Evolutionary conservation across 2,797 vertebrate genomes (phyloP).

Genomic region (Tapera naevia): DNA sequence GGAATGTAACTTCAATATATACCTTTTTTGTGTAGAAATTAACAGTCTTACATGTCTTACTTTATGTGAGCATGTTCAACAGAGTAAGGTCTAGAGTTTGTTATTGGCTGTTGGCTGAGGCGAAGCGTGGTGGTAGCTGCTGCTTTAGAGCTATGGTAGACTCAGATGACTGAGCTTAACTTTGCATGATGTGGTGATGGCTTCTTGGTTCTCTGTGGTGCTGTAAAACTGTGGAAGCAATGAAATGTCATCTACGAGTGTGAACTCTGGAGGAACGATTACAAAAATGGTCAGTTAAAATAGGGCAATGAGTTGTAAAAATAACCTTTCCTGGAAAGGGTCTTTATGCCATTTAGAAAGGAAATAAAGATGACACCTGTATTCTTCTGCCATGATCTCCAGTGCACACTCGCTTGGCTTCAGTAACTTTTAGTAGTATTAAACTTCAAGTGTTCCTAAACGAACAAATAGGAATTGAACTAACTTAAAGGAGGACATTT

Average conservation of each 20-base stretch:
- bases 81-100: background rate
- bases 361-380: background rate
- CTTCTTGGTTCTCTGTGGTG: background rate
- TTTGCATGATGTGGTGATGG: fast-evolving
- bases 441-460: background rate
- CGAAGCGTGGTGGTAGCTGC: background rate
- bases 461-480: background rate
- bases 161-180: background rate
- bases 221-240: background rate
- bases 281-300: background rate
- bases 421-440: background rate
- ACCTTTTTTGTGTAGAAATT: background rate
- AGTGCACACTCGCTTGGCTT: background rate
- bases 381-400: background rate
- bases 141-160: background rate
- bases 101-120: background rate
- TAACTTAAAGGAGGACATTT: background rate
- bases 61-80: fast-evolving
- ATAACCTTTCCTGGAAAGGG: background rate
- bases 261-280: background rate
- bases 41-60: background rate
- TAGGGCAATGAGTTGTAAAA: background rate
- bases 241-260: background rate
- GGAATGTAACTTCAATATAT: background rate
- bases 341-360: background rate